A percentile compares a stretch with the other conserved stretches of the same genome.
phyloP scores from a whole-genome alignment of 2,888 invertebrate species.

The Xanthia togata region DNA sequence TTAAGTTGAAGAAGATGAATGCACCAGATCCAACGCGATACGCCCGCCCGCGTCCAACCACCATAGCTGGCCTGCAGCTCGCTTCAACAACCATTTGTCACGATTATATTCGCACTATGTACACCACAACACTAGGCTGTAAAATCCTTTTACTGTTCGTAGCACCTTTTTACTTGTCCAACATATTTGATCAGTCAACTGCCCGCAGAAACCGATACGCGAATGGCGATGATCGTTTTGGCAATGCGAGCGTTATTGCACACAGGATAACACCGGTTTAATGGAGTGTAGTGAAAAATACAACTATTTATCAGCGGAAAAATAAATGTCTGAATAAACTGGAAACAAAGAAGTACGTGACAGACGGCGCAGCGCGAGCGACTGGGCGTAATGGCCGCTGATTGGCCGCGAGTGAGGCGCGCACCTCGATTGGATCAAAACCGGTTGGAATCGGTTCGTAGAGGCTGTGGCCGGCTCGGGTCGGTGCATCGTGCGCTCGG shows the following conservation, averaged over 20 bases:
- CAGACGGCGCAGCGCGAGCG: constrained; percentile 75
- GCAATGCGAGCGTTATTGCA: constrained; percentile 51
- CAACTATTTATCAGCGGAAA: constrained; percentile 71
- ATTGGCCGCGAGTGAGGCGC: constrained; percentile 86
- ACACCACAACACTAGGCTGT: constrained; percentile 65
- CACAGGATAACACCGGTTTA: constrained; percentile 75
- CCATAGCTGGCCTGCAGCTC: constrained; percentile 84
- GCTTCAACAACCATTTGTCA: constrained; percentile 87
- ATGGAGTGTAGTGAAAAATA: constrained; percentile 63
- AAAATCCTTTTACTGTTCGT: constrained; percentile 48
- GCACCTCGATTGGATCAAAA: constrained; percentile 84
- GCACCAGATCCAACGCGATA: constrained; percentile 84
- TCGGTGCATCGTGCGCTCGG: constrained; percentile 81
- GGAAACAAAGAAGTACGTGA: constrained; percentile 76
- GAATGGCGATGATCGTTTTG: constrained; percentile 51
- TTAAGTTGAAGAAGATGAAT: constrained; percentile 87
- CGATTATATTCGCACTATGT: constrained; percentile 69
- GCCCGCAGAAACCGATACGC: constrained; percentile 64
- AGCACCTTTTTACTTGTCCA: constrained; percentile 84
- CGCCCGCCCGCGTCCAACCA: constrained; percentile 80
- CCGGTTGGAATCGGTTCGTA: constrained; percentile 86
- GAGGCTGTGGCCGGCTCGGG: constrained; percentile 85
- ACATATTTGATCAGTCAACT: constrained; percentile 80
- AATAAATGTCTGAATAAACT: constrained; percentile 71
- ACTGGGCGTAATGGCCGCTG: constrained; percentile 83